Evolutionary conservation across 1,140 invertebrate genomes (phyloP).

Genomic region (Lepidurus couesii): DNA sequence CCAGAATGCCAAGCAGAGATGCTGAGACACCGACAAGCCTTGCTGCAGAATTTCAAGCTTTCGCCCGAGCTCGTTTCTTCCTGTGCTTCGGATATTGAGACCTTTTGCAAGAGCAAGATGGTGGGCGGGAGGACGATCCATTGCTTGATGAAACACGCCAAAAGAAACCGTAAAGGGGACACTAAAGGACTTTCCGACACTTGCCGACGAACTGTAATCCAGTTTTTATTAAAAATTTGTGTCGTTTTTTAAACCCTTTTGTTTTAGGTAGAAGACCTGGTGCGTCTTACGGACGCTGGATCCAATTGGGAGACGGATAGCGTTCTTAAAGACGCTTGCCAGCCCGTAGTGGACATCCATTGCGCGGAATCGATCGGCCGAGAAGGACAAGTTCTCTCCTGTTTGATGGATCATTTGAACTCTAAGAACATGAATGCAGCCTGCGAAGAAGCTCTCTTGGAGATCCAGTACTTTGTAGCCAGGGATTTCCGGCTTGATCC

Average conservation of each 20-base stretch:
- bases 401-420: constrained; percentile 85
- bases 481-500: constrained; percentile 91
- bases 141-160: constrained; percentile 88
- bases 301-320: constrained; percentile 91
- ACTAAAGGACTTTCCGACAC: constrained; percentile 55
- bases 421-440: constrained; percentile 74
- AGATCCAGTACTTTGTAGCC: constrained; percentile 95
- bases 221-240: not conserved
- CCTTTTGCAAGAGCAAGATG: constrained; percentile 54
- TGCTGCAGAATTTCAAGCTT: constrained; percentile 88
- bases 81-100: constrained; percentile 76
- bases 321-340: constrained; percentile 75
- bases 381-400: constrained; percentile 76
- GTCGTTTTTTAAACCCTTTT: not conserved
- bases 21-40: constrained; percentile 76
- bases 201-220: constrained; percentile 60
- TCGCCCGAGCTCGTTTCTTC: constrained; percentile 84
- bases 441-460: constrained; percentile 84
- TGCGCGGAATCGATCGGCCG: constrained; percentile 40
- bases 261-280: constrained; percentile 57
- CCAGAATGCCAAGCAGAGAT: constrained; percentile 74
- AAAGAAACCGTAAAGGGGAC: constrained; percentile 47
- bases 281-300: constrained; percentile 74
- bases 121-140: constrained; percentile 84
- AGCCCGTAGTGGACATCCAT: constrained; percentile 63